phyloP scores from a whole-genome alignment of 2,888 invertebrate genomes.

The Lithophane leautieri region DNA sequence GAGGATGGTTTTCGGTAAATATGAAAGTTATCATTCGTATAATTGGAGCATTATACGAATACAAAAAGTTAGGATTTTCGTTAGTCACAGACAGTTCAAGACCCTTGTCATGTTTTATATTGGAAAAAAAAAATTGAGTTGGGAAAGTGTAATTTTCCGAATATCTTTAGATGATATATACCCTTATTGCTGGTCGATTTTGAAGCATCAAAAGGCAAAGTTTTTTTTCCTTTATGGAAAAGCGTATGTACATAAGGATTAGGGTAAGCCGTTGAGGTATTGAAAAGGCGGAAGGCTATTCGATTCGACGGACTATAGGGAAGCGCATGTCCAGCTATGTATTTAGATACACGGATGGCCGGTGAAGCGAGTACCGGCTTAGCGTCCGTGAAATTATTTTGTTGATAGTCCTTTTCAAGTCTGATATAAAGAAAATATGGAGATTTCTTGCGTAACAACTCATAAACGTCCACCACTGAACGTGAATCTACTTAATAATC shows the following conservation, averaged over 20 bases:
- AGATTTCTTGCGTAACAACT: neutral
- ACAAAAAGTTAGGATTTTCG: slow-evolving; percentile 52
- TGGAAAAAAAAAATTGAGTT: slow-evolving; percentile 45
- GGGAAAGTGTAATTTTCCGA: slow-evolving; percentile 44
- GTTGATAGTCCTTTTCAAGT: slow-evolving; percentile 3
- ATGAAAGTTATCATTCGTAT: slow-evolving; percentile 63
- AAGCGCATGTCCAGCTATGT: slow-evolving; percentile 15
- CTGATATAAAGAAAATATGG: neutral
- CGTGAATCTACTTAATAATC: neutral
- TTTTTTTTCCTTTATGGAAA: slow-evolving; percentile 27
- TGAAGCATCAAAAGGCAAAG: slow-evolving; percentile 46
- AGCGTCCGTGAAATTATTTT: slow-evolving; percentile 31
- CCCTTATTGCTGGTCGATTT: slow-evolving; percentile 38
- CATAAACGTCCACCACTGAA: neutral
- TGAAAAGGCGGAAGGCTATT: slow-evolving; percentile 37
- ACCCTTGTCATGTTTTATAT: slow-evolving; percentile 61
- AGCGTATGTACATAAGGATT: slow-evolving; percentile 45
- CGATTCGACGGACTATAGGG: slow-evolving; percentile 23
- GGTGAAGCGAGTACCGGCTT: neutral
- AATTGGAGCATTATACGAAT: slow-evolving; percentile 61
- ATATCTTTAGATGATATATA: slow-evolving; percentile 35
- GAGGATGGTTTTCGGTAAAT: slow-evolving; percentile 64
- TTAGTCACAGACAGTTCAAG: slow-evolving; percentile 46
- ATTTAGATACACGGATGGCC: neutral
- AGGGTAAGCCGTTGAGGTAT: slow-evolving; percentile 48